Evolutionary conservation across 23 tunicate genomes (phyloP), one percentile per base, ranked within the genome.

Genomic region (Pegea sp.): DNA sequence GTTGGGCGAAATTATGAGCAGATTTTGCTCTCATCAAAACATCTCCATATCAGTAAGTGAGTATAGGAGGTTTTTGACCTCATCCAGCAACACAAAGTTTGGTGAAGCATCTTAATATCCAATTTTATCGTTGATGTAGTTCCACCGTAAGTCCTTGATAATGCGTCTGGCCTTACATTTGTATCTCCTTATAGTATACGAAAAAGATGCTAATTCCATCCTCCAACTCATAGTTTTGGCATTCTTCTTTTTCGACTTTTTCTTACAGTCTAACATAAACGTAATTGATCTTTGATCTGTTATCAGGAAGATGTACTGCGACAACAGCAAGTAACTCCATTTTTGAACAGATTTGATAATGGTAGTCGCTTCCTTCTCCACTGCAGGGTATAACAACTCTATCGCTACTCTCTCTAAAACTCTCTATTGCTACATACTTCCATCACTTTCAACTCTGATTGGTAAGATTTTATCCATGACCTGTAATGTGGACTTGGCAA

Each of bases 281-380:
- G 64, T n/a, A 20, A 67, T 44, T 3, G 64, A 43, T 34, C 30
- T 27, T 57, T 57, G 72, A 44, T 67, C 70, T 5, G 70, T 57
- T 4, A 65, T 29, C 4, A 65, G 27, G 3, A 6, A 30, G 42
- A 65, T 54, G 19, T 57, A 51, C 22, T 52, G 61, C 3, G 61
- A 26, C 21, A n/a, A 5, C 3, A 61, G 29, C 24, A 65, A 42
- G 22, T 65, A 18, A 3, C 59, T 21, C 51, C 70, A 65, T 28
- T 65, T 55, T 22, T 52, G 32, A 22, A 55, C 33, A 3, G 52
- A 51, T 25, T 65, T 52, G 24, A 65, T 34, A 22, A 57, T 55
- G 6, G 70, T 62, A 7, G 70, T 25, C 4, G 64, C 70, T 65
- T 65, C 68, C 31, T 63, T 63, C 30, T 51, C 42, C 5, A 63